Base-by-base conservation (phyloP, 2,888 invertebrate species). In the Habroteleia sp. region DNA sequence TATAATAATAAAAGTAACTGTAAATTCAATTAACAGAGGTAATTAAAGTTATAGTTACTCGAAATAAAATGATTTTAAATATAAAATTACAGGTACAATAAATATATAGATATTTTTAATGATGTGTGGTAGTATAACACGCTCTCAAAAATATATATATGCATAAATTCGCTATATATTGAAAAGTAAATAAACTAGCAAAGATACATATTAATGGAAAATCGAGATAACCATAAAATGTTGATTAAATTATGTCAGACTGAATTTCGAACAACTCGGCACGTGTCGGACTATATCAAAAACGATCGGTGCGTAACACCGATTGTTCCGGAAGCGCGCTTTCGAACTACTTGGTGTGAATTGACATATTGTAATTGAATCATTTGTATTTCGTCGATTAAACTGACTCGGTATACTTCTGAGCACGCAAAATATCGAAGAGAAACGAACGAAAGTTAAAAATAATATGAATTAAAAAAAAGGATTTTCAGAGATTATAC, bases 351-450 rank as follows among this genome's bases (percentile, higher is more conserved):
- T 60, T 48, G 27, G 46, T 52, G 46, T 48, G 42, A 62, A 68
- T 68, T 71, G 75, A 75, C 75, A 71, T 48, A 44, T 48, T 75
- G 71, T 75, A 75, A 69, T 75, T 65, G 69, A 74, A 69, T 69
- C 44, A 74, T 65, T 69, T 65, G 69, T 52, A 35, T 69, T 74
- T 62, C 23, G 48, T 33, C 48, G 68, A 68, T 74, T 74, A 27
- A 62, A 62, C 29, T 27, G 23, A n/a, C 23, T 48, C 56, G 48
- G 41, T 33, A 60, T 66, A 56, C 68, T 62, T 62, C 35, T 60
- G 33, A 62, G 4, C 27, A 35, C 29, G 33, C 35, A 29, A 48
- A 68, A 33, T 35, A 23, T 41, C 50, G 2, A 17, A 35, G 23
- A 20, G 37, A 48, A 48, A 25, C 17, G 33, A 13, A 29, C 23